Evolutionary conservation across 2,888 invertebrate species (phyloP).

Genomic region (Epinotia brunnichana): DNA sequence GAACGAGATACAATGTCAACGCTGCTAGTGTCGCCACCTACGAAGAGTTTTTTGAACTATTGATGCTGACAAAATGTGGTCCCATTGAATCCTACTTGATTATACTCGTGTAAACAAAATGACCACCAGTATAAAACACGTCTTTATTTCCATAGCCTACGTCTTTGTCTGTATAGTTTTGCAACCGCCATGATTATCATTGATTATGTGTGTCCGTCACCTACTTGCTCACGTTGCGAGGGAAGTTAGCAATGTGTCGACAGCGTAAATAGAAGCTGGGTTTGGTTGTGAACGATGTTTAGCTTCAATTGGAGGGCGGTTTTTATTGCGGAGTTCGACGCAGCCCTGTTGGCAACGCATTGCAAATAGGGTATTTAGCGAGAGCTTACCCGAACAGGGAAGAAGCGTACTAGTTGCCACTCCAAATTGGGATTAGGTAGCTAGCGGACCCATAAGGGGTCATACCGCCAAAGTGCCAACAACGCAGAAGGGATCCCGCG

Average conservation of each 20-base stretch:
- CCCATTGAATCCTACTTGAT: background rate
- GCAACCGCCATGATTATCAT: conserved; percentile 27
- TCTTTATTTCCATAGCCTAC: conserved; percentile 6
- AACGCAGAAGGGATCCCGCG: no score
- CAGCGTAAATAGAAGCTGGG: background rate
- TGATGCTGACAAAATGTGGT: background rate
- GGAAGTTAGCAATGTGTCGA: conserved; percentile 20
- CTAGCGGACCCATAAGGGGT: background rate
- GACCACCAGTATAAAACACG: background rate
- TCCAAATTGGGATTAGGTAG: background rate
- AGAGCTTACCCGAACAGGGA: background rate
- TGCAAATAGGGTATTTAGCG: background rate
- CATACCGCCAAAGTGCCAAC: no score
- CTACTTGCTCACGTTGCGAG: conserved; percentile 11
- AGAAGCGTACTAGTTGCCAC: no score
- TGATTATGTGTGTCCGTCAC: conserved; percentile 25
- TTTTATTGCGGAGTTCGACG: background rate
- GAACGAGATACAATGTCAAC: no score
- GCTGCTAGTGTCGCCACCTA: no score
- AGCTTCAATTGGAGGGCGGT: background rate
- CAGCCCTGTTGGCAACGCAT: background rate
- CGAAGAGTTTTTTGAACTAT: no score
- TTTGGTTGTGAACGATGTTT: conserved; percentile 1
- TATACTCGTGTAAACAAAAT: background rate
- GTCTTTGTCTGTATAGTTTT: conserved; percentile 1